Base-by-base conservation (phyloP, 2,888 invertebrate genomes). In the Hemithea aestivaria region DNA sequence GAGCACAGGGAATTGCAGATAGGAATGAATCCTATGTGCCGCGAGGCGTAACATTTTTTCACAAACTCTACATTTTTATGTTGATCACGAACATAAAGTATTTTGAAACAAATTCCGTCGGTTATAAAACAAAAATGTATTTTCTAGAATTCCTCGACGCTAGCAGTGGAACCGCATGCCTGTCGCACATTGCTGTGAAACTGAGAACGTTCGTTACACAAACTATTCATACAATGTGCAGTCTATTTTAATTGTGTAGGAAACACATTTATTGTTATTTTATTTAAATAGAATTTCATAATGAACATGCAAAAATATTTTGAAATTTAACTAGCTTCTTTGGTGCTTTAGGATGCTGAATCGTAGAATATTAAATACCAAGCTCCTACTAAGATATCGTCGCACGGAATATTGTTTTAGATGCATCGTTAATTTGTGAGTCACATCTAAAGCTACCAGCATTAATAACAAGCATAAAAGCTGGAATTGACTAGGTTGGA, bases 81-180 rank as follows among this genome's bases (percentile, higher is more conserved):
- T 22, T 27, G 30, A 36, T 11, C 36, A 30, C 26, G 32, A 35
- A 40, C 33, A 25, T 26, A n/a, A 35, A 29, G 25, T 27, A 34
- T 34, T 45, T 32, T 26, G 25, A 40, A 36, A 40, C 33, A 32
- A 26, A 59, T 64, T 45, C 48, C 57, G 45, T 39, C 40, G 39
- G 48, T 51, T 50, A 44, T 48, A 24, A 50, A 41, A 28, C 39
- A 41, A 28, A 43, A 47, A 51, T 50, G 52, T 55, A 51, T 48
- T 34, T 20, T 42, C 35, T 32, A 27, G 38, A 42, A 59, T 65
- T 49, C 47, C 58, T 48, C 21, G 33, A 45, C 62, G 63, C 56
- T 56, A 64, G 49, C 55, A 60, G 40, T 52, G 53, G 35, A 35
- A 27, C 48, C 45, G 35, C 54, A 50, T 58, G 51, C 62, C 53